A percentile compares a stretch with the other conserved stretches of the same genome.
These are phyloP conservation scores for Cremastobaeus sp. DNA, from an alignment of 2,888 invertebrate species.

Conservation along the genomic window DNA sequence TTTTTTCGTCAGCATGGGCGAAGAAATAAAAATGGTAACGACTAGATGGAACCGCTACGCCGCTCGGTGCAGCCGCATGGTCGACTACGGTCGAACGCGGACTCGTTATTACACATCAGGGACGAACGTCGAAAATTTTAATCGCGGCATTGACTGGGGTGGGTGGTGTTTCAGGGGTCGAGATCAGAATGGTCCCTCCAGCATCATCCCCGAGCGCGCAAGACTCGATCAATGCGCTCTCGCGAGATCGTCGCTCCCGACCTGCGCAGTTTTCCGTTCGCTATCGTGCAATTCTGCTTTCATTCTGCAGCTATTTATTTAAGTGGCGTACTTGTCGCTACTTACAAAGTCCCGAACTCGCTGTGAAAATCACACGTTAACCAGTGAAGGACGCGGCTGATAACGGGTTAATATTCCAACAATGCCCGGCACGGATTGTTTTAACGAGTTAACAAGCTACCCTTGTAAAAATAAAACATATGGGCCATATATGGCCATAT, in stretches of 20 bases:
- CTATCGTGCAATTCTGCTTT: slow-evolving; percentile 16
- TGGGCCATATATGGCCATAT: no score
- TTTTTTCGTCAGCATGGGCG: slow-evolving; percentile 61
- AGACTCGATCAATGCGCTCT: slow-evolving; percentile 64
- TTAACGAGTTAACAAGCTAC: no score
- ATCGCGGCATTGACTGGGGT: slow-evolving; percentile 65
- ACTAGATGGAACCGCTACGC: slow-evolving; percentile 40
- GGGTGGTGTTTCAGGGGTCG: slow-evolving; percentile 65
- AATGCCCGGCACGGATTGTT: no score
- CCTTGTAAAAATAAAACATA: no score
- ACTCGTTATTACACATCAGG: slow-evolving; percentile 53
- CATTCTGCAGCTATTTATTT: no score
- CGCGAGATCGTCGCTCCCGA: slow-evolving; percentile 64
- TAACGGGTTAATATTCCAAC: no score
- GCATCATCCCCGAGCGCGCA: slow-evolving; percentile 64
- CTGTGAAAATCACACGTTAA: no score
- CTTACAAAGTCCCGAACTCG: not conserved
- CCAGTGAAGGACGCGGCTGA: no score
- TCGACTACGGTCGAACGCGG: slow-evolving; percentile 34
- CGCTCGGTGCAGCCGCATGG: slow-evolving; percentile 45
- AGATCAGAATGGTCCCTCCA: slow-evolving; percentile 64
- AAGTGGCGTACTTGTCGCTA: not conserved
- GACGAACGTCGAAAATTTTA: slow-evolving; percentile 58
- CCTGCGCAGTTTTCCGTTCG: slow-evolving; percentile 63
- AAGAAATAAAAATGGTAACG: slow-evolving; percentile 23